Base-by-base conservation (phyloP, 2,888 invertebrate genomes). In the Dicroscelio sp. region DNA sequence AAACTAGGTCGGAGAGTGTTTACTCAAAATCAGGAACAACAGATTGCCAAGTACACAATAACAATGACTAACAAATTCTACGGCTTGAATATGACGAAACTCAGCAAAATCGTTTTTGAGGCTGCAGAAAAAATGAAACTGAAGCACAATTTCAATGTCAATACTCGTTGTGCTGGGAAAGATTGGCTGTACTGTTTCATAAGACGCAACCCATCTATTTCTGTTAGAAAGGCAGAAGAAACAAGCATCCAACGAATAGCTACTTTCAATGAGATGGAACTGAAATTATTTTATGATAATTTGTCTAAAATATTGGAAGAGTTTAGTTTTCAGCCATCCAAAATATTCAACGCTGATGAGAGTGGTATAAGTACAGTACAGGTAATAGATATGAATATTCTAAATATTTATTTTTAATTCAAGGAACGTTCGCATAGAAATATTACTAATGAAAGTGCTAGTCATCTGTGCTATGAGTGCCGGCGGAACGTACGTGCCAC, bases 401-500 rank as follows among this genome's bases (percentile, higher is more conserved):
- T 25, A 27, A 10, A 30, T 31, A 65, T 52, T 75, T 55, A 27
- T 33, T 58, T 58, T 33, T 33, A 58, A 31, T 58, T 52, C 27
- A 12, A 76, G 23, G 30, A 55, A 31, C 35, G 33, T 76, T 73
- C 23, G 23, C 23, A 35, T 31, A 52, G 33, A 23, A 76, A 76
- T 58, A n/a, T 58, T 52, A 33, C n/a, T 73, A 30, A 52, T 35
- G 23, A 60, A 48, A 65, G 3, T 65, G n/a, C 35, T 97, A 2
- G 85, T 97, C n/a, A 48, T 97, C 83, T 97, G 96, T 95, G 95
- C 96, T 30, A 96, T 97, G 95, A 97, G 95, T 93, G 95, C 96
- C 91, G 94, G 96, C 79, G 96, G 97, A 27, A 82, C 90, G 31
- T 97, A 92, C 90, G 94, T 97, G 86, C 96, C 96, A 4, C 83